A percentile compares a stretch with the other conserved stretches of the same genome.
These are phyloP conservation scores for Fabriciana adippe DNA, from an alignment of 2,888 invertebrate genomes.

Conservation along the genomic window DNA sequence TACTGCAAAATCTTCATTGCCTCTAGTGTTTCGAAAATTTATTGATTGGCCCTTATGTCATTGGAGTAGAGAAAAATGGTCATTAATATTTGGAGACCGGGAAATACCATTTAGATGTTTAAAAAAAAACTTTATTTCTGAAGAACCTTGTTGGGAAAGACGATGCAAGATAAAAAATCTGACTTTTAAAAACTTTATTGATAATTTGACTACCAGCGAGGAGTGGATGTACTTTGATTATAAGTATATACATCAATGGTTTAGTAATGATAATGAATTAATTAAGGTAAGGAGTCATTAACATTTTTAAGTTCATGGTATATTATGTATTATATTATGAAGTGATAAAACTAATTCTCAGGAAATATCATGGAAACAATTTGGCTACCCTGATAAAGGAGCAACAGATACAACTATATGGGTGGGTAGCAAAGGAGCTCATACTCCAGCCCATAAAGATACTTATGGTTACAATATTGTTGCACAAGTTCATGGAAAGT, in stretches of 20 bases:
- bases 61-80: constrained; percentile 85
- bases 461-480: constrained; percentile 97
- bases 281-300: constrained; percentile 70
- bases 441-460: constrained; percentile 97
- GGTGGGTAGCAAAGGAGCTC: constrained; percentile 93
- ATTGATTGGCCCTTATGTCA: constrained; percentile 81
- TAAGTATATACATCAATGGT: constrained; percentile 89
- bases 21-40: constrained; percentile 79
- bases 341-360: constrained; percentile 33
- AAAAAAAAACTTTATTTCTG: constrained; percentile 62
- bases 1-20: constrained; percentile 58
- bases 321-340: not conserved
- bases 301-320: not conserved
- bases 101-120: constrained; percentile 82
- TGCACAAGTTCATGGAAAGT: constrained; percentile 94
- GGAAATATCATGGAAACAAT: constrained; percentile 82
- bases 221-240: constrained; percentile 93
- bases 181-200: constrained; percentile 85
- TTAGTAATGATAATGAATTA: constrained; percentile 80
- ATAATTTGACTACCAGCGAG: constrained; percentile 57
- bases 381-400: constrained; percentile 87
- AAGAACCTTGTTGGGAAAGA: constrained; percentile 91
- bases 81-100: constrained; percentile 77
- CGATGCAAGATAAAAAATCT: constrained; percentile 82
- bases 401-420: constrained; percentile 90